A percentile compares a stretch with the other conserved stretches of the same genome.
Conservation (phyloP, 2,113 vertebrate species). For the Urocynchramus pylzowi region DNA sequence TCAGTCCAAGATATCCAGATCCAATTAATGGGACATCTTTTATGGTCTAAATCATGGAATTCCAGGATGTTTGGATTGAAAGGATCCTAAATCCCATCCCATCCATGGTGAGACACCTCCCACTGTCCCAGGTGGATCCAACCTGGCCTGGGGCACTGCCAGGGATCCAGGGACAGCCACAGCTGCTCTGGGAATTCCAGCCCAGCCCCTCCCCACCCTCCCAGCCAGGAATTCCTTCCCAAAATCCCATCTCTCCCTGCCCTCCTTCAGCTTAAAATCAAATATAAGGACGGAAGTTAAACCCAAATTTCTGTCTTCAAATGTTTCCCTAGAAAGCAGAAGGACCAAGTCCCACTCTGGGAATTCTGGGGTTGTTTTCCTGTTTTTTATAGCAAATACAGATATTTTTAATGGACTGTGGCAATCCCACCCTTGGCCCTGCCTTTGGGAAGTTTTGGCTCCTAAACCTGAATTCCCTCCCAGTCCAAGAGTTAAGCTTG, state of each 20-base stretch:
- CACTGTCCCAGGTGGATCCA: neutral
- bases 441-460: neutral
- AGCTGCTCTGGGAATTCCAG: too few species aligned
- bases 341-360: neutral
- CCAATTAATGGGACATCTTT: neutral
- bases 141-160: neutral
- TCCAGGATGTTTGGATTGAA: neutral
- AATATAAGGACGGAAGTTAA: neutral
- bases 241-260: accelerated
- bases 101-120: neutral
- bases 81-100: neutral
- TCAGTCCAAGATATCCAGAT: neutral
- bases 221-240: too few species aligned
- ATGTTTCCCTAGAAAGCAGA: neutral
- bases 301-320: neutral
- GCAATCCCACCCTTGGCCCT: neutral
- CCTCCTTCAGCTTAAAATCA: neutral
- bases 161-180: neutral
- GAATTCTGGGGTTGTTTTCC: neutral
- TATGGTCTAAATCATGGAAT: neutral
- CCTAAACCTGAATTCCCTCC: neutral
- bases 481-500: accelerated
- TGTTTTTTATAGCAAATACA: neutral
- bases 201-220: too few species aligned
- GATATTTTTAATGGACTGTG: neutral